Evolutionary conservation across 2,797 vertebrate species (phyloP).

Genomic region (Danio tinwini): DNA sequence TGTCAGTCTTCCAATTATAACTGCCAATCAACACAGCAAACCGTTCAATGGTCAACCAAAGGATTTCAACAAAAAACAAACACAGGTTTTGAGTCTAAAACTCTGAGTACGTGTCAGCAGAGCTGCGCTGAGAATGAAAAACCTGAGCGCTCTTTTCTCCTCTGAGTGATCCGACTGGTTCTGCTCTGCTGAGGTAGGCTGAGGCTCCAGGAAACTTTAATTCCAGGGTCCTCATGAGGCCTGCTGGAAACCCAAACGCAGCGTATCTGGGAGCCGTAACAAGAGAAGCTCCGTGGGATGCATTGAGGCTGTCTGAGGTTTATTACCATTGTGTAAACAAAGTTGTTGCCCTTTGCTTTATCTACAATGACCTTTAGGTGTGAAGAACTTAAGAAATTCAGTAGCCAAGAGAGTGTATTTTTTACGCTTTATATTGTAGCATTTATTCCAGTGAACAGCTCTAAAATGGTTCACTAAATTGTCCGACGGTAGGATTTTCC

Average conservation of each 20-base stretch:
- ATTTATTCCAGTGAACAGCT: neutral
- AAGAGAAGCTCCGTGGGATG: conserved; percentile 41
- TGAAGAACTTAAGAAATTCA: conserved; percentile 45
- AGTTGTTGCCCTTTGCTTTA: conserved; percentile 44
- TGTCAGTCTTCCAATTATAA: conserved; percentile 35
- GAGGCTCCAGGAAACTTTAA: conserved; percentile 64
- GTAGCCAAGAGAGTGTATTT: conserved; percentile 19
- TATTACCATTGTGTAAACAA: conserved; percentile 46
- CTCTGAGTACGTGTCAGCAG: conserved; percentile 41
- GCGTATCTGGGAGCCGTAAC: conserved; percentile 48
- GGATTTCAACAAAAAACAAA: conserved; percentile 42
- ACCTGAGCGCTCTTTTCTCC: conserved; percentile 35
- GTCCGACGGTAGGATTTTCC: conserved; percentile 24
- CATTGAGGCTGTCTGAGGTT: conserved; percentile 40
- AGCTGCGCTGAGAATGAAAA: conserved; percentile 19
- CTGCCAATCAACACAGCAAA: conserved; percentile 21
- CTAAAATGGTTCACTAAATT: neutral
- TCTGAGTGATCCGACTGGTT: conserved; percentile 33
- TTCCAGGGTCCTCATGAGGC: conserved; percentile 62
- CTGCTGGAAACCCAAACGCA: conserved; percentile 57
- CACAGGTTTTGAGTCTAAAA: neutral
- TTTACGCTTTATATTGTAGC: neutral
- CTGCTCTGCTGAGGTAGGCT: conserved; percentile 49
- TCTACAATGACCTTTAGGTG: conserved; percentile 51
- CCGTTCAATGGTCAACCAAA: conserved; percentile 22